Base-by-base conservation (phyloP, 2,797 vertebrate species). In the Rhabdophis nuchalis region DNA sequence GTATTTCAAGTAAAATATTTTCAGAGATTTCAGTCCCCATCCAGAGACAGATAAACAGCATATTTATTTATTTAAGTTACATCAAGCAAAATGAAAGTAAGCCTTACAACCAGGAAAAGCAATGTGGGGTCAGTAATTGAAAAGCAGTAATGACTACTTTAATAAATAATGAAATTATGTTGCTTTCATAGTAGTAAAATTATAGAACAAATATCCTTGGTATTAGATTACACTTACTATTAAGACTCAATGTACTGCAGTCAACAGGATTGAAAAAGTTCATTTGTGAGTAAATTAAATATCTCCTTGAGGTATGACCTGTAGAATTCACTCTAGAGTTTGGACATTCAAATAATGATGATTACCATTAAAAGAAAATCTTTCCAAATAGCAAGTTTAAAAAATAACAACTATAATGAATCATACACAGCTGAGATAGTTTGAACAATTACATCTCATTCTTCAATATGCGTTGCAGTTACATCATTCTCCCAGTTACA, bases 51-150 rank as follows among this genome's bases (percentile, higher is more conserved):
- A 96, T 95, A 95, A 97, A 97, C 96, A 98, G 97, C 96, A 96
- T 96, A 98, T 98, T 98, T 98, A 97, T 98, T 98, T 97, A 97
- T 96, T 97, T 96, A 91, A 95, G 72, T 96, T 97, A 97, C 96
- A 98, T 97, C 97, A 95, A 97, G 95, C 97, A 96, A 96, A 96
- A 96, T 97, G 97, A 97, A 97, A 97, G 96, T 97, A 97, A 97
- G 97, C 97, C 97, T 98, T 98, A 98, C 97, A 98, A 97, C 96
- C 96, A 97, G 97, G 96, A 97, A 87, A 97, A 97, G 97, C 97
- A 98, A 97, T 96, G 94, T 97, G 97, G 97, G 97, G 97, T 97
- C 97, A 97, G 95, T 95, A 97, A 94, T 96, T 97, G 93, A 97
- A 96, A 96, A 95, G 95, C 95, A 95, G 96, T 97, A 97, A 96